Percentiles rank a stretch among this genome's conserved stretches.
These are phyloP conservation scores for Emmelina monodactyla DNA, from an alignment of 2,888 invertebrate genomes.

Conservation along the genomic window DNA sequence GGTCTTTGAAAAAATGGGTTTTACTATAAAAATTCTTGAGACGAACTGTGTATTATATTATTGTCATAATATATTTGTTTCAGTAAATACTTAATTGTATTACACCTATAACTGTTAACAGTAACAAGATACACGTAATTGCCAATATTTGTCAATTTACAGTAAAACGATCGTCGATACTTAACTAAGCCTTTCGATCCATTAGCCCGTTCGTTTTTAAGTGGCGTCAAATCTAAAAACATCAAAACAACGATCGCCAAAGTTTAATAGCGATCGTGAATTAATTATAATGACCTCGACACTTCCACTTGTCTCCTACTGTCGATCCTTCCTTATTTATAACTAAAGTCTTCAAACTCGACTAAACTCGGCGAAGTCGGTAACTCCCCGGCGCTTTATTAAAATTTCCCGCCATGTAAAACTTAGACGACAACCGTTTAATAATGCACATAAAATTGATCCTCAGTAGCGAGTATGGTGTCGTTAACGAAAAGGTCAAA, in stretches of 20 bases:
- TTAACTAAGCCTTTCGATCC: too few relatives aligned
- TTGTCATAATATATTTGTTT: too few relatives aligned
- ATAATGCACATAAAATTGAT: conserved; percentile 36
- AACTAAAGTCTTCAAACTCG: conserved; percentile 19
- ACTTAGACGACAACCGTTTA: conserved; percentile 25
- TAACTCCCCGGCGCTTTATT: conserved; percentile 23
- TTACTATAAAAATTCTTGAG: too few relatives aligned
- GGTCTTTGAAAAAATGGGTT: too few relatives aligned
- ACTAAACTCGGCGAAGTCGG: not conserved
- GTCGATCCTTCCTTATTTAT: not conserved
- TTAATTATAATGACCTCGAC: not conserved
- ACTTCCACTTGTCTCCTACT: not conserved
- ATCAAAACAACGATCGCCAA: not conserved
- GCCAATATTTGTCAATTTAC: too few relatives aligned
- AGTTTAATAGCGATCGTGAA: conserved; percentile 1
- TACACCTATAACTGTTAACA: too few relatives aligned
- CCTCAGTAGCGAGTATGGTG: conserved; percentile 13
- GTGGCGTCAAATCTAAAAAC: too few relatives aligned
- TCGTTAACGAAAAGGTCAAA: conserved; percentile 1
- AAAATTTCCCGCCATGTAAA: conserved; percentile 29
- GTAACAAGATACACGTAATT: too few relatives aligned
- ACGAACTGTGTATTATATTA: too few relatives aligned
- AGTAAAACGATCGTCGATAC: too few relatives aligned
- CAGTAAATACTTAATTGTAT: too few relatives aligned
- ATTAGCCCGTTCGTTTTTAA: too few relatives aligned